Percentiles rank a stretch among this genome's conserved stretches.
Conservation (phyloP, 2,797 vertebrate species). For the Lepilemur septentrionalis region DNA sequence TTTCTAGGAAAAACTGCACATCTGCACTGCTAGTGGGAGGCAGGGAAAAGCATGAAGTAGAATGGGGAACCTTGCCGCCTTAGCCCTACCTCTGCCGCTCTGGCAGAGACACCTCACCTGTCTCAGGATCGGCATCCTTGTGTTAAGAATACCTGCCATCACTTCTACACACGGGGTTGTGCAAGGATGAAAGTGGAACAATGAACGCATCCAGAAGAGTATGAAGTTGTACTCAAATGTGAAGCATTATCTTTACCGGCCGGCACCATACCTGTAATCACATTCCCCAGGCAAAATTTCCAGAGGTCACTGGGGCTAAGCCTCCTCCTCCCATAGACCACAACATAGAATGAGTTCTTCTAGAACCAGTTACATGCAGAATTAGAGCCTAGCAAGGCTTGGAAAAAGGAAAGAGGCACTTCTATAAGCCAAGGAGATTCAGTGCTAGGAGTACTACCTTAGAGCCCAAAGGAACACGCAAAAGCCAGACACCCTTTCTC, state of each 20-base stretch:
- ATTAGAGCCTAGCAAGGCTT: neutral
- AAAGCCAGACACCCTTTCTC: neutral
- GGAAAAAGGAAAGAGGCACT: neutral
- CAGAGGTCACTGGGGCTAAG: neutral
- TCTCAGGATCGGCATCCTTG: neutral
- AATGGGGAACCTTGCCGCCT: neutral
- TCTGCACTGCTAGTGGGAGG: neutral
- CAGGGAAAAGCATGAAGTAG: neutral
- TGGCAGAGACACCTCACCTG: neutral
- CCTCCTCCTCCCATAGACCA: neutral
- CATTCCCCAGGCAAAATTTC: neutral
- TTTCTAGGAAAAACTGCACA: constrained; percentile 42
- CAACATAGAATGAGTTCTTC: neutral
- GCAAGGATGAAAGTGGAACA: neutral
- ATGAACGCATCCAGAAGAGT: neutral
- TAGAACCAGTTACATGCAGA: neutral
- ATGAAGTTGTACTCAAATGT: neutral
- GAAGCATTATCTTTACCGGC: neutral
- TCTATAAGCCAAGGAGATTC: neutral
- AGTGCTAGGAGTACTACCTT: too few relatives aligned
- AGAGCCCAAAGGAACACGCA: neutral
- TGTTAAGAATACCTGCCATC: neutral
- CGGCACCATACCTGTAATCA: neutral
- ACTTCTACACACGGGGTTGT: neutral
- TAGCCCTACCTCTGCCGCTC: neutral